These are phyloP conservation scores for Sebastes vulpes DNA, from an alignment of 2,797 vertebrate species.

Conservation along the genomic window DNA sequence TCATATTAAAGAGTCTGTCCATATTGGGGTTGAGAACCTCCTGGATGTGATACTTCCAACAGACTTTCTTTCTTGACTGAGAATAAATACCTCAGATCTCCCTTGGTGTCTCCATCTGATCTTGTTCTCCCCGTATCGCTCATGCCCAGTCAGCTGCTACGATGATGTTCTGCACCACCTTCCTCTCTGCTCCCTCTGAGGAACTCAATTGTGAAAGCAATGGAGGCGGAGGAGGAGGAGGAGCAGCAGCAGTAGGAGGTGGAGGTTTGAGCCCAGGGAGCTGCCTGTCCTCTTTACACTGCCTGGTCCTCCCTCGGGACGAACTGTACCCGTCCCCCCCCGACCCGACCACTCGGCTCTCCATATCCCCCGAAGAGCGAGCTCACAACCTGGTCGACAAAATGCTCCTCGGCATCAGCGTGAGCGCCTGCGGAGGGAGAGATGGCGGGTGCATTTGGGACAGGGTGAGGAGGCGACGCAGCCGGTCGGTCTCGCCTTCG, in stretches of 20 bases:
- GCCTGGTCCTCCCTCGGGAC: conserved; percentile 88
- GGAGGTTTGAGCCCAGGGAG: conserved; percentile 66
- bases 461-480: conserved; percentile 52
- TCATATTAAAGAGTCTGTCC: background rate
- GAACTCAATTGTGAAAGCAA: conserved; percentile 64
- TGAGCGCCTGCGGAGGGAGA: conserved; percentile 30
- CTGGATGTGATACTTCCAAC: background rate
- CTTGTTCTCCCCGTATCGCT: background rate
- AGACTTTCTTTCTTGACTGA: background rate
- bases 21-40: background rate
- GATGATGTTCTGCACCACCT: conserved; percentile 90
- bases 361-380: conserved; percentile 63
- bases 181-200: conserved; percentile 84
- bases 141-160: conserved; percentile 2
- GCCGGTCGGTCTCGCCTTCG: conserved; percentile 66
- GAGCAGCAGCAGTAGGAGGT: conserved; percentile 23
- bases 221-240: conserved; percentile 30
- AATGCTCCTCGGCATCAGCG: conserved; percentile 76
- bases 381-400: conserved; percentile 78
- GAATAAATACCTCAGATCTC: background rate
- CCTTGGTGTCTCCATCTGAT: background rate
- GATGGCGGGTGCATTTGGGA: conserved; percentile 57
- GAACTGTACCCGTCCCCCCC: conserved; percentile 81
- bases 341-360: conserved; percentile 54
- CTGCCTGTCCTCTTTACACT: conserved; percentile 86